Conservation (phyloP, 2,797 vertebrate genomes). For the Melanotaenia pygmaea region DNA sequence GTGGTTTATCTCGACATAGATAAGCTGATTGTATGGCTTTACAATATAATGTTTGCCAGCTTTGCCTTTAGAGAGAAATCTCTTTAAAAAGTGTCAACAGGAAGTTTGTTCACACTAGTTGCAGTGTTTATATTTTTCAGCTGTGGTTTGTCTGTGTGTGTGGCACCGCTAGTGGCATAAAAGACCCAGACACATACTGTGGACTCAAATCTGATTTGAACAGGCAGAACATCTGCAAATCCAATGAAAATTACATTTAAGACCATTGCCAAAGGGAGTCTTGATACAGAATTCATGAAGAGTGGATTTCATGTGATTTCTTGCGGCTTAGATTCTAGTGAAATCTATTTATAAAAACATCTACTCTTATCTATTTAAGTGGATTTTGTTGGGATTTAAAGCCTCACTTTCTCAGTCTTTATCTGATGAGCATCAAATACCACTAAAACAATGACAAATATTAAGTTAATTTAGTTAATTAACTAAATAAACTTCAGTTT, state of each 20-base stretch:
- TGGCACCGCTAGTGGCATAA: background rate
- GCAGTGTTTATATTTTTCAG: background rate
- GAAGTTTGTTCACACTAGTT: background rate
- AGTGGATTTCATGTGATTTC: background rate
- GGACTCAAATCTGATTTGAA: background rate
- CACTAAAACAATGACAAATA: constrained; percentile 1
- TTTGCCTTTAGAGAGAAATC: background rate
- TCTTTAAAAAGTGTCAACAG: background rate
- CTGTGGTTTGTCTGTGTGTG: background rate
- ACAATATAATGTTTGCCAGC: background rate
- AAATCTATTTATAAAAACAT: background rate
- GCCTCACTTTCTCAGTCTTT: background rate
- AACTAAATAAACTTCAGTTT: background rate
- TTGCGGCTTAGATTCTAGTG: background rate
- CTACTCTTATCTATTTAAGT: background rate
- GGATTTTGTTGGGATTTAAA: background rate
- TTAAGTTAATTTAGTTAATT: background rate
- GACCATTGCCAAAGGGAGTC: background rate
- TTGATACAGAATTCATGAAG: too few species aligned
- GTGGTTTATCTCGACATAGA: background rate
- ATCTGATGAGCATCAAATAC: background rate
- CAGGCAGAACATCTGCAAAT: background rate
- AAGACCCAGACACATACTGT: background rate
- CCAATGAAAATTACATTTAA: background rate
- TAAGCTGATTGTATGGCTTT: background rate